A percentile compares a stretch with the other conserved stretches of the same genome.
phyloP scores from a whole-genome alignment of 2,888 invertebrate genomes.

The Arrhopalites spinosus region DNA sequence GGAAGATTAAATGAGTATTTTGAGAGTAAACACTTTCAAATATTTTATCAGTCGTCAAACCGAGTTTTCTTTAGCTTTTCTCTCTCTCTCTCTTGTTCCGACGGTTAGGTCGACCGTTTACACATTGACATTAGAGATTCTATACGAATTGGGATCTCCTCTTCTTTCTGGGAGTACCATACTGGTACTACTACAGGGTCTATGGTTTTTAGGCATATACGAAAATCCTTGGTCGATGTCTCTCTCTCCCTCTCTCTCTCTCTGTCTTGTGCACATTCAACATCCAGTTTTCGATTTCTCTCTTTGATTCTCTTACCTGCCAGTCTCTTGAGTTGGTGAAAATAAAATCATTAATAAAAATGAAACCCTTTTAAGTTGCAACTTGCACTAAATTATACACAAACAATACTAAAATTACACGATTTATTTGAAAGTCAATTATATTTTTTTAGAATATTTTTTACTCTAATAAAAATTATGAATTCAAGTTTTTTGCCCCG shows the following conservation, averaged over 20 bases:
- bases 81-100: neutral
- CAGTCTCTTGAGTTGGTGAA: neutral
- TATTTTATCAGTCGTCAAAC: constrained; percentile 47
- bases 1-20: constrained; percentile 51
- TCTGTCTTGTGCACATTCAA: constrained; percentile 10
- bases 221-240: neutral
- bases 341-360: too few relatives aligned
- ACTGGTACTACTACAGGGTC: too few relatives aligned
- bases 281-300: neutral
- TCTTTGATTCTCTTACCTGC: neutral
- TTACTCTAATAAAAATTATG: too few relatives aligned
- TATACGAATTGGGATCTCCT: neutral
- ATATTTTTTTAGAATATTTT: too few relatives aligned
- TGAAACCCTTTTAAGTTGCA: too few relatives aligned
- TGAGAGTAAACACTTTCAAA: constrained; percentile 51
- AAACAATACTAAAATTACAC: too few relatives aligned
- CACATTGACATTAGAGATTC: constrained; percentile 14
- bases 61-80: constrained; percentile 19
- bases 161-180: too few relatives aligned
- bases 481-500: too few relatives aligned
- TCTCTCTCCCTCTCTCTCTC: constrained; percentile 30
- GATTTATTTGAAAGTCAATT: too few relatives aligned
- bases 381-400: too few relatives aligned
- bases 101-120: neutral
- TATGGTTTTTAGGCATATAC: too few relatives aligned